Base-by-base conservation (phyloP, 2,113 vertebrate genomes). In the Nestor notabilis region DNA sequence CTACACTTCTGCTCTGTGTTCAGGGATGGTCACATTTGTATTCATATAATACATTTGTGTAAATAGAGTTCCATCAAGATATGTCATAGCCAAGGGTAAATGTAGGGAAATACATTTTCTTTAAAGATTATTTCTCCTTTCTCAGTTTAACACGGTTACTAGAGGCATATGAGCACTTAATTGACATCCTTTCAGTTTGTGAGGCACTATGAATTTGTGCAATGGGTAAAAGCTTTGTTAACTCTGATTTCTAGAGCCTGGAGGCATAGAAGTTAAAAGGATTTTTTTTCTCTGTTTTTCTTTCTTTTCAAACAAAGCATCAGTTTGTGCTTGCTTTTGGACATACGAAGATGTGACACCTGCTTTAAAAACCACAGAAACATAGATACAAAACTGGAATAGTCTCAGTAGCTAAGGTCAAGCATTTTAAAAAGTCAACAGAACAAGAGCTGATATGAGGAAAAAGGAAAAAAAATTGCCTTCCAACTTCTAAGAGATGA, bases 151-250 rank as follows among this genome's bases (percentile, higher is more conserved):
- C 70, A 46, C 16, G 23, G 11, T 90, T 90, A 86, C 93, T 89
- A 90, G 88, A 77, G 50, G 53, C 92, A 90, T 86, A 78, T 39
- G 55, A 94, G 11, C 18, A 47, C 53, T 94, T 95, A 86, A 90
- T 64, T 96, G 75, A 70, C 39, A 90, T 90, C 44, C 39, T 63
- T 90, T 88, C 60, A 41, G 37, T 90, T 86, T 88, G 35, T 71
- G 70, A 96, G 33, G 37, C 69, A 87, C 50, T 71, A 31, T 71
- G 29, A 50, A 66, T 68, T 94, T 89, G 33, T 52, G 44, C 31
- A 90, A 69, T 50, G n/a, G n/a, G 46, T 92, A 93, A 95, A 90
- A 95, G 68, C 66, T 94, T 95, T 0, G 0, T 89, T 95, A 93
- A 79, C 27, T 90, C 58, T 89, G 68, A 69, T 88, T 90, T 88